Base-by-base conservation (phyloP, 2,888 invertebrate species). In the Plutella xylostella region DNA sequence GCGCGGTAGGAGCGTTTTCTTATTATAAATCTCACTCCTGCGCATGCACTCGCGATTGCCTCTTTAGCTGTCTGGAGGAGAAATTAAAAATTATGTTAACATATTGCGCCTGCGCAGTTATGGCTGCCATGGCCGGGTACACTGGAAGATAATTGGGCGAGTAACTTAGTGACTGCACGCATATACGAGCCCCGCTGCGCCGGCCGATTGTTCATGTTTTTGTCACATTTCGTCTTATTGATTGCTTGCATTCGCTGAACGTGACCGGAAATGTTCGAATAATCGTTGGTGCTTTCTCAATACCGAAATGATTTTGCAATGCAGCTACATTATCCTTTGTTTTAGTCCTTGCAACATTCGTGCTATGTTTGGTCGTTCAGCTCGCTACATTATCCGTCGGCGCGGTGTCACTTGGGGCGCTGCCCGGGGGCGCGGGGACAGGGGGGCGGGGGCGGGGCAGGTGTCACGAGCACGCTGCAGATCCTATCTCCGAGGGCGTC, bases 21-120 rank as follows among this genome's bases (percentile, higher is more conserved):
- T 79, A 80, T 79, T 80, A 80, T 79, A 77, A 80, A 79, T 77
- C 72, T 79, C 80, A 80, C 80, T 79, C 73, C 78, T 73, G 78
- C 75, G 69, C 68, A 70, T 74, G 71, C 64, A 65, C 68, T 77
- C 57, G 70, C 75, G 60, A 73, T 71, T 72, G 72, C 77, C 66
- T 72, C 72, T 71, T 77, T 73, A 68, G 61, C 69, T 72, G 71
- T 72, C 71, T 55, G 60, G 49, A 53, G 63, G 57, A 70, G 72
- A 73, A 76, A 79, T 80, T 79, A 78, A 79, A 80, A 80, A 76
- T 68, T 72, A 75, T 77, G 75, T 78, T 79, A 77, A 78, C 78
- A 75, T 79, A 78, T 77, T 75, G 72, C 68, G 54, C 53, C 58
- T 58, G 58, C 57, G 53, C 57, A 65, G 60, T 53, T 58, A 33